A percentile compares a stretch with the other conserved stretches of the same genome.
phyloP scores from a whole-genome alignment of 2,888 invertebrate species.

The Halictus quadricinctus region DNA sequence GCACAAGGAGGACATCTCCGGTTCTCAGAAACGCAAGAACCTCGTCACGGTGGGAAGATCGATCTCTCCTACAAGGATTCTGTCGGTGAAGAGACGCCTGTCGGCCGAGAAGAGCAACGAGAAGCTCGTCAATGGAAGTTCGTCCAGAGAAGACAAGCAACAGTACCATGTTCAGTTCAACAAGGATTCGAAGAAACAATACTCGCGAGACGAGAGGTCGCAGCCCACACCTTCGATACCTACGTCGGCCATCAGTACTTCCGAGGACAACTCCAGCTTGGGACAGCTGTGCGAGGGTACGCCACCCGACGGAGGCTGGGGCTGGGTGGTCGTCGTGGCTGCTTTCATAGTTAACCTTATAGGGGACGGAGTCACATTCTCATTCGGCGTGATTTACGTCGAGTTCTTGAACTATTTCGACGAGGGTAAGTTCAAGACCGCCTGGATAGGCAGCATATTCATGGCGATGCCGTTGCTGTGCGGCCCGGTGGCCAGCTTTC shows the following conservation, averaged over 20 bases:
- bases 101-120: constrained; percentile 69
- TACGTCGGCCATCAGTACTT: constrained; percentile 83
- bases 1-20: constrained; percentile 61
- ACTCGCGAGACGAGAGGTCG: constrained; percentile 57
- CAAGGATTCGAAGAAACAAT: constrained; percentile 68
- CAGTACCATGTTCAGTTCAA: constrained; percentile 80
- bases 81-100: constrained; percentile 57
- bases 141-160: constrained; percentile 71
- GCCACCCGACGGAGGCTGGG: constrained; percentile 95
- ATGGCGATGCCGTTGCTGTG: constrained; percentile 95
- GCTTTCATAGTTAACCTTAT: constrained; percentile 95
- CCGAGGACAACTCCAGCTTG: constrained; percentile 86
- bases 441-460: constrained; percentile 95
- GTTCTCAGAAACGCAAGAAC: constrained; percentile 65
- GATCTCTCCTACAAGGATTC: constrained; percentile 63
- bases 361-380: constrained; percentile 96
- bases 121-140: constrained; percentile 73
- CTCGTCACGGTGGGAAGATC: constrained; percentile 60
- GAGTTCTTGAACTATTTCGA: constrained; percentile 93
- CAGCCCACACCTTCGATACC: constrained; percentile 78
- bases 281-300: constrained; percentile 87
- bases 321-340: constrained; percentile 95
- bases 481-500: constrained; percentile 92
- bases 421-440: constrained; percentile 92
- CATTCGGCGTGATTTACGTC: constrained; percentile 94